Percentiles rank a stretch among this genome's conserved stretches.
Evolutionary conservation across 1,140 invertebrate species (phyloP).

Genomic region (Macrostomum lignano): DNA sequence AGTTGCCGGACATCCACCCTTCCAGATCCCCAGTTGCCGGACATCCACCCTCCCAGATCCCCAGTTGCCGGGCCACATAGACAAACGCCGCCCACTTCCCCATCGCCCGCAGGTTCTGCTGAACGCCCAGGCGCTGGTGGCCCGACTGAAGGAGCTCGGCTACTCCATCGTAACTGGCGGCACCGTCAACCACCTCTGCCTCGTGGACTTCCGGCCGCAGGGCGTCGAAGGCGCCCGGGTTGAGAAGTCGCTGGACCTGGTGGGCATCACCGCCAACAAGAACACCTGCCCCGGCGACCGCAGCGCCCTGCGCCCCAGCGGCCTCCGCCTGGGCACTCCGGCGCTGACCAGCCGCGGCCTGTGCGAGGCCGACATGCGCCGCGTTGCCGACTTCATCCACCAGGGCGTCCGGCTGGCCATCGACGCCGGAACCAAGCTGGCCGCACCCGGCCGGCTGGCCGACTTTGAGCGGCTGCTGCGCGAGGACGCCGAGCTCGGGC

Average conservation of each 20-base stretch:
- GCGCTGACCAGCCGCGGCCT: conserved; percentile 72
- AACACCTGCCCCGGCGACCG: conserved; percentile 69
- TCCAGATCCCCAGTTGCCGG: too few relatives aligned
- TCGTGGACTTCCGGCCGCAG: conserved; percentile 35
- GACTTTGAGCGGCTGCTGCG: too few relatives aligned
- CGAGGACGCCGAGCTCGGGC: too few relatives aligned
- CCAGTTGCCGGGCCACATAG: too few relatives aligned
- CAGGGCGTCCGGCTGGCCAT: conserved; percentile 21
- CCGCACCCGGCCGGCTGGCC: too few relatives aligned
- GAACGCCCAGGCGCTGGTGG: neutral
- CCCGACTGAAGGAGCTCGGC: neutral
- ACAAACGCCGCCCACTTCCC: too few relatives aligned
- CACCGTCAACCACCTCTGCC: conserved; percentile 7
- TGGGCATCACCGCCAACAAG: conserved; percentile 79
- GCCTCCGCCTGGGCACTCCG: conserved; percentile 37
- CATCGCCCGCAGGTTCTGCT: conserved; percentile 45
- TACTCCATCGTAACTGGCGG: conserved; percentile 4
- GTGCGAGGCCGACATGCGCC: conserved; percentile 50
- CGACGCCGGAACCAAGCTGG: neutral
- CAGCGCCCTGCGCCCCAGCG: conserved; percentile 68
- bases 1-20: too few relatives aligned
- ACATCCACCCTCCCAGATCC: too few relatives aligned
- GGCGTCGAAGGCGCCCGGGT: conserved; percentile 53
- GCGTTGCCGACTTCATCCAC: conserved; percentile 61
- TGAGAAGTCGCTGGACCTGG: conserved; percentile 53